These are phyloP conservation scores for Tympanoctomys barrerae DNA, from an alignment of 2,797 vertebrate genomes.

Conservation along the genomic window DNA sequence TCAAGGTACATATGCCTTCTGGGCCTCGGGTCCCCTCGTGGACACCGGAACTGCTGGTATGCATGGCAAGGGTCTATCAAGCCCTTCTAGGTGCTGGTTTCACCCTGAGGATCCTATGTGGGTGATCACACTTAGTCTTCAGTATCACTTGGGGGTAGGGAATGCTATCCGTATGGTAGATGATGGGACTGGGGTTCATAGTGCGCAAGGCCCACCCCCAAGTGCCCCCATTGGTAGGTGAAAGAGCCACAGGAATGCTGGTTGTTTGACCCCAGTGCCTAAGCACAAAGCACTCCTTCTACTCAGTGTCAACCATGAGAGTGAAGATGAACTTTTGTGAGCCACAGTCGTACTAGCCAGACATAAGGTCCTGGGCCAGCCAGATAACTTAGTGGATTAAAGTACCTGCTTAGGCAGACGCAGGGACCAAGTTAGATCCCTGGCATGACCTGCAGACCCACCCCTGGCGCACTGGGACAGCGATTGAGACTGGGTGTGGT, in stretches of 20 bases:
- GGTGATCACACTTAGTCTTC: background rate
- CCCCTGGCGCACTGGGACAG: no score
- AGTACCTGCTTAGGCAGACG: no score
- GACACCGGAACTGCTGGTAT: background rate
- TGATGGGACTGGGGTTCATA: background rate
- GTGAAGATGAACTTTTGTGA: background rate
- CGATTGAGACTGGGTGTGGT: no score
- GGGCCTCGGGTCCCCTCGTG: background rate
- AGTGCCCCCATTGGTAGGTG: background rate
- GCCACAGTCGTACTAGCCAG: no score
- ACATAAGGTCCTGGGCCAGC: no score
- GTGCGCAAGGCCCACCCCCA: background rate
- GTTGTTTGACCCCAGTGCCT: background rate
- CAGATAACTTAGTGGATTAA: no score
- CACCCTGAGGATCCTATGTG: background rate
- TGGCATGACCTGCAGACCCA: no score
- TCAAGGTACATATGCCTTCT: background rate
- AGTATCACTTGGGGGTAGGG: background rate
- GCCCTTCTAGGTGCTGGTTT: background rate
- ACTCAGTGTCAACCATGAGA: background rate
- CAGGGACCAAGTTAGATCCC: no score
- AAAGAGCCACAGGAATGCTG: background rate
- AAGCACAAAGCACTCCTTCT: fast-evolving
- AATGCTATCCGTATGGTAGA: no score
- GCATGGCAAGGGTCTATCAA: background rate